Evolutionary conservation across 2,113 vertebrate species (phyloP).

Genomic region (Cinclus mexicanus): DNA sequence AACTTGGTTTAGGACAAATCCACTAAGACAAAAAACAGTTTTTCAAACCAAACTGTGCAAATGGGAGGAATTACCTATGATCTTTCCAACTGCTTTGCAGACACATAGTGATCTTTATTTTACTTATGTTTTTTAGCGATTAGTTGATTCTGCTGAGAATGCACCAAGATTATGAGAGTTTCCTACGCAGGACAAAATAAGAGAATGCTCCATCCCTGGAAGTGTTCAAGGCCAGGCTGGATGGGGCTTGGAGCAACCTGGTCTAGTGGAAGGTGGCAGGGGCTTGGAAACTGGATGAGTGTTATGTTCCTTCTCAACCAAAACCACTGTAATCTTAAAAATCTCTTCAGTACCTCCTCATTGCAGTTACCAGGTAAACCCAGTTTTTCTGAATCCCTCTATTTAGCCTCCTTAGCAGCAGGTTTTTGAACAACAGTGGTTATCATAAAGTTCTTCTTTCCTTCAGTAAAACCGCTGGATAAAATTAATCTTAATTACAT

Average conservation of each 20-base stretch:
- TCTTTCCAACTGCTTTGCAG: background rate
- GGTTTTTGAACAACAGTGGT: background rate
- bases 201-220: background rate
- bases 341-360: background rate
- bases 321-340: background rate
- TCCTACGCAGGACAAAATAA: background rate
- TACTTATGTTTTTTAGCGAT: background rate
- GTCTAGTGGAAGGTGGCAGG: background rate
- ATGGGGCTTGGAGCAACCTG: background rate
- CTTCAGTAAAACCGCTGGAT: background rate
- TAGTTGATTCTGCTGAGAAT: background rate
- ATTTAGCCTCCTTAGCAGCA: background rate
- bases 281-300: background rate
- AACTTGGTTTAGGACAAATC: background rate
- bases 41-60: background rate
- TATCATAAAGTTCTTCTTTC: background rate
- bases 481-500: background rate
- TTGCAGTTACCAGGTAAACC: background rate
- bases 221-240: background rate
- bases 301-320: background rate
- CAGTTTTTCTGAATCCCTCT: background rate
- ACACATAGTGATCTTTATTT: background rate
- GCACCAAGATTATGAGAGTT: accelerated
- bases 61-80: background rate
- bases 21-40: accelerated